phyloP scores from a whole-genome alignment of 1,140 invertebrate species.

The Saxidomus purpurata region DNA sequence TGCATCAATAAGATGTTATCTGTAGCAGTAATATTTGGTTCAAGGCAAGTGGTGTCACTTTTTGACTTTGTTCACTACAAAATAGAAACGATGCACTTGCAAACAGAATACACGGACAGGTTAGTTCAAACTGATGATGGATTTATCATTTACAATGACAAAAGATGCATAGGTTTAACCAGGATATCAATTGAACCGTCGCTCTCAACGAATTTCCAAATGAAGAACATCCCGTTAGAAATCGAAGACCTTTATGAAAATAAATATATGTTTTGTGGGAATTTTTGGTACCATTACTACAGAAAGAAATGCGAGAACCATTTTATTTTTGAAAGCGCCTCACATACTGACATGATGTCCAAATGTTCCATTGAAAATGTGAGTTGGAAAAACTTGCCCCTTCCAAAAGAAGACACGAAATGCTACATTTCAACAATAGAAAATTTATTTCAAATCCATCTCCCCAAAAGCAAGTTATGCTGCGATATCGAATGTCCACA shows the following conservation, averaged over 20 bases:
- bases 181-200: neutral
- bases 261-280: neutral
- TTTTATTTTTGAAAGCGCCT: neutral
- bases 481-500: conserved; percentile 4
- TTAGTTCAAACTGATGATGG: neutral
- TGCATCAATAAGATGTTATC: neutral
- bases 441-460: neutral
- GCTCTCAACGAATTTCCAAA: neutral
- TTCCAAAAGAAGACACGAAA: neutral
- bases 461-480: neutral
- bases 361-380: neutral
- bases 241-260: neutral
- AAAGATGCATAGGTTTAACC: neutral
- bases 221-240: neutral
- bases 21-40: neutral
- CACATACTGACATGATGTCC: neutral
- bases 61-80: neutral
- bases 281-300: neutral
- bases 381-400: neutral
- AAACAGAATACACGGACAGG: neutral
- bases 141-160: neutral
- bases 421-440: neutral
- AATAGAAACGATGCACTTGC: neutral
- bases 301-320: no score
- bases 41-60: neutral